Evolutionary conservation across 2,888 invertebrate genomes (phyloP).

Genomic region (Ornithoptera alexandrae): DNA sequence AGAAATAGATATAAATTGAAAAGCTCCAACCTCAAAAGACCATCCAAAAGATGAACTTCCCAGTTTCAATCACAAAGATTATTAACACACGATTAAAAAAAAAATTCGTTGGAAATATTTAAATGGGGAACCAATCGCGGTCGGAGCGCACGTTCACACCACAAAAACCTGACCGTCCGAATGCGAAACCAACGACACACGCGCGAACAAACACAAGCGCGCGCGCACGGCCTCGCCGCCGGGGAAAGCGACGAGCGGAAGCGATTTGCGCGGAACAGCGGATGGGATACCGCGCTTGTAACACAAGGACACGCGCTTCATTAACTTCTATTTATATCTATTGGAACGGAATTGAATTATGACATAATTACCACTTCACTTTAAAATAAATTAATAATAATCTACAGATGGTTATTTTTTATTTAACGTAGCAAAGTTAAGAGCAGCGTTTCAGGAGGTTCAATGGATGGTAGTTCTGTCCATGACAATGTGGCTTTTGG

Average conservation of each 20-base stretch:
- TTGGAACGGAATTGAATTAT: too few relatives aligned
- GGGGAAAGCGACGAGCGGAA: constrained; percentile 7
- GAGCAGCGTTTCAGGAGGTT: too few relatives aligned
- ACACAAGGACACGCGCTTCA: too few relatives aligned
- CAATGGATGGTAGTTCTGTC: too few relatives aligned
- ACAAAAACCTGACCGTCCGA: constrained; percentile 24
- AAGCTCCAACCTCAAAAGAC: constrained; percentile 4
- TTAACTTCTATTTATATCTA: too few relatives aligned
- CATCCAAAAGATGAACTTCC: constrained; percentile 5
- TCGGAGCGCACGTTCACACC: constrained; percentile 17
- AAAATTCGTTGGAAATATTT: not conserved
- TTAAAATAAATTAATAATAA: too few relatives aligned
- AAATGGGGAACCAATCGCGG: not conserved
- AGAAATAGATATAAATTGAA: not conserved
- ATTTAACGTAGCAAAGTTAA: too few relatives aligned
- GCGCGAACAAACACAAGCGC: constrained; percentile 1
- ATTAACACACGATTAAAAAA: not conserved
- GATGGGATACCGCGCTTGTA: not conserved
- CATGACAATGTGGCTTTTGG: too few relatives aligned
- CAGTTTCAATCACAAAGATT: not conserved
- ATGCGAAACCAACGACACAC: constrained; percentile 24
- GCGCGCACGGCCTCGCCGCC: constrained; percentile 15
- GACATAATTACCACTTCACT: too few relatives aligned
- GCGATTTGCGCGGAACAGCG: constrained; percentile 7
- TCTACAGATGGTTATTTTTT: too few relatives aligned